Percentiles rank a stretch among this genome's conserved stretches.
Conservation (phyloP, 2,113 vertebrate species). For the Hepsetus odoe region DNA sequence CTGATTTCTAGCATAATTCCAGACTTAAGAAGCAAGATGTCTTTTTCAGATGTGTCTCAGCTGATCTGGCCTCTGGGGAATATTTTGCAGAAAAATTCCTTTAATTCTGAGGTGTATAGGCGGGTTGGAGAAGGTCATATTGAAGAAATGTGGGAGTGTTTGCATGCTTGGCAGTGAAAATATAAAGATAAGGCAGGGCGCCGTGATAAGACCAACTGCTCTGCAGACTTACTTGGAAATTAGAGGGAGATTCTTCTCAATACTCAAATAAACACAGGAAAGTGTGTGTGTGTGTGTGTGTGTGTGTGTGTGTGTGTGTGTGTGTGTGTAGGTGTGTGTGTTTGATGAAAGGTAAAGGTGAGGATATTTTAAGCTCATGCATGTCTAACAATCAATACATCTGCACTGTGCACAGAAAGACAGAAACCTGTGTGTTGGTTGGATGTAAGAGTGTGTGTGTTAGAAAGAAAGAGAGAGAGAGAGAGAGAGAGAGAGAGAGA, state of each 20-base stretch:
- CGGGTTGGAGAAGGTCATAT: no score
- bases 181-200: background rate
- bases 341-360: background rate
- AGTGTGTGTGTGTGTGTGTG: background rate
- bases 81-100: no score
- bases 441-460: conserved; percentile 35
- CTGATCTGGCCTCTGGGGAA: no score
- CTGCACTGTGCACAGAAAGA: background rate
- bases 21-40: no score
- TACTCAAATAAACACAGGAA: background rate
- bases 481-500: conserved; percentile 17
- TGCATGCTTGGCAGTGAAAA: background rate
- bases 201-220: background rate
- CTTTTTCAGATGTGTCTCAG: no score
- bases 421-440: conserved; percentile 8
- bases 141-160: no score
- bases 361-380: conserved; percentile 9
- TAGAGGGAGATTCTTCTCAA: background rate
- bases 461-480: conserved; percentile 16
- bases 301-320: conserved; percentile 22
- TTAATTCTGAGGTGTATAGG: no score
- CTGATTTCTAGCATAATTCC: no score
- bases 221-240: background rate
- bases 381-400: background rate
- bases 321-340: conserved; percentile 33